These are phyloP conservation scores for Sinelater perroti DNA, from an alignment of 2,888 invertebrate genomes.

Conservation along the genomic window DNA sequence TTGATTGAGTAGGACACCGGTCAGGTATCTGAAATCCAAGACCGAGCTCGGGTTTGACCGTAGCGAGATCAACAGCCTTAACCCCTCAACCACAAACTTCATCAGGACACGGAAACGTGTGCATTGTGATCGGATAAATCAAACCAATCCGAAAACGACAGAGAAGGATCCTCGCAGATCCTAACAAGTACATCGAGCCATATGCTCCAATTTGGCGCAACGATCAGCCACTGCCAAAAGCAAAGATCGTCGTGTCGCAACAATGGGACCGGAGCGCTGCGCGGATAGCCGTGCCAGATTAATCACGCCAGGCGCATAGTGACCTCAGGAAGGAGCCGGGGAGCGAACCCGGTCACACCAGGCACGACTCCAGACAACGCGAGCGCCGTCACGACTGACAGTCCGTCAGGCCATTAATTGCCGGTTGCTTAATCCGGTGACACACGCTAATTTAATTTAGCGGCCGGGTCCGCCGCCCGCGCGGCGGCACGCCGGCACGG, in stretches of 20 bases:
- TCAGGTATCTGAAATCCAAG: too few relatives aligned
- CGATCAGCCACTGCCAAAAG: slow-evolving; percentile 15
- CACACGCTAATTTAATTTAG: slow-evolving; percentile 53
- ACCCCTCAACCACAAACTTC: too few relatives aligned
- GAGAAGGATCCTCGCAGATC: too few relatives aligned
- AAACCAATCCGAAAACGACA: too few relatives aligned
- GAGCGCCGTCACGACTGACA: slow-evolving; percentile 47
- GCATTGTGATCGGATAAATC: too few relatives aligned
- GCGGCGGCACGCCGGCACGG: background rate
- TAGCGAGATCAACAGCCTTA: too few relatives aligned
- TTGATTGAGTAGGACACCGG: too few relatives aligned
- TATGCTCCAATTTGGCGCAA: too few relatives aligned
- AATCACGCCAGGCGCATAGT: slow-evolving; percentile 43
- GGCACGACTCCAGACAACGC: slow-evolving; percentile 41
- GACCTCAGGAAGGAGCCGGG: slow-evolving; percentile 48
- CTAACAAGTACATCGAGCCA: too few relatives aligned
- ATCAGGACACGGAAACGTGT: too few relatives aligned
- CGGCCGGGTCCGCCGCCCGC: slow-evolving; percentile 42
- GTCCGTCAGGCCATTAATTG: slow-evolving; percentile 57
- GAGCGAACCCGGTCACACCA: slow-evolving; percentile 48
- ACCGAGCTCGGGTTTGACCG: too few relatives aligned
- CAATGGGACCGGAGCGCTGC: slow-evolving; percentile 31
- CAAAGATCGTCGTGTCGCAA: slow-evolving; percentile 34
- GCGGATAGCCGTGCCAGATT: slow-evolving; percentile 42
- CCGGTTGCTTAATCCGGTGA: slow-evolving; percentile 55